Evolutionary conservation across 2,888 invertebrate genomes (phyloP).

Genomic region (Hoplodrina ambigua): DNA sequence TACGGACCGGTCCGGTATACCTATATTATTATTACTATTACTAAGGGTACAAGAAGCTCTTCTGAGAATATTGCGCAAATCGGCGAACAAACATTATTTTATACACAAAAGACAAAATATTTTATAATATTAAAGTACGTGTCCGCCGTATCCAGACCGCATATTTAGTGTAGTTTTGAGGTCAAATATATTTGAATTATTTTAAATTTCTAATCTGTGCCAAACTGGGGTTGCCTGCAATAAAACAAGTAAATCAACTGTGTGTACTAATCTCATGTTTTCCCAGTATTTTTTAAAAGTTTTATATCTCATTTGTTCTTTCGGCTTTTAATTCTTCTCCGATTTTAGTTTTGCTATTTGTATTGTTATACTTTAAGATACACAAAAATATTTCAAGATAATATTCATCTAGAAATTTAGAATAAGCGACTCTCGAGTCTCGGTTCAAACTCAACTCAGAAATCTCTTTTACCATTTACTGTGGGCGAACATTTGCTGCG

Average conservation of each 20-base stretch:
- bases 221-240: slow-evolving; percentile 42
- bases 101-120: slow-evolving; percentile 24
- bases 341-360: neutral
- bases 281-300: neutral
- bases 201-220: slow-evolving; percentile 60
- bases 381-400: neutral
- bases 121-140: slow-evolving; percentile 5
- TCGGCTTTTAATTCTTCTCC: no score
- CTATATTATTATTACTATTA: no score
- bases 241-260: slow-evolving; percentile 3
- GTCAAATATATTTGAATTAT: slow-evolving; percentile 56
- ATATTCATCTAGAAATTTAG: no score
- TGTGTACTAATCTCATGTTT: neutral
- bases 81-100: slow-evolving; percentile 13
- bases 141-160: slow-evolving; percentile 23
- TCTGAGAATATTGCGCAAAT: slow-evolving; percentile 13
- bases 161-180: slow-evolving; percentile 45
- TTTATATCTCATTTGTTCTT: neutral
- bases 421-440: no score
- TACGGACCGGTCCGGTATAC: no score
- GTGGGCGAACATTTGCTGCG: no score
- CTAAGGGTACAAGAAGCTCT: neutral
- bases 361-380: neutral
- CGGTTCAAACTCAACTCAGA: no score
- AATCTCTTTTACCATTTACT: no score